These are phyloP conservation scores for Macroglossus sobrinus DNA, from an alignment of 2,113 vertebrate genomes.

Conservation along the genomic window DNA sequence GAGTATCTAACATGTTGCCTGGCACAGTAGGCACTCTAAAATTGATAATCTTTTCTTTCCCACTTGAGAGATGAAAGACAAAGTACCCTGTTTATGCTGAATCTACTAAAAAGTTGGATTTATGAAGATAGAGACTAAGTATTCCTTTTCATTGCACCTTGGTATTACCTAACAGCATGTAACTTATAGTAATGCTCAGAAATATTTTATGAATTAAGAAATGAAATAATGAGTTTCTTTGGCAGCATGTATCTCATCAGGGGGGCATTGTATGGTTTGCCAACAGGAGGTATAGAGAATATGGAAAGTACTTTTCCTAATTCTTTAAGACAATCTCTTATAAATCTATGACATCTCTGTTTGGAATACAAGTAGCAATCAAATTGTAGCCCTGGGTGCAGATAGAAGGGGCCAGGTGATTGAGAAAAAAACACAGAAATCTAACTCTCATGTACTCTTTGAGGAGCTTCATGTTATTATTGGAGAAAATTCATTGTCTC, in stretches of 20 bases:
- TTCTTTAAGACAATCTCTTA: not conserved
- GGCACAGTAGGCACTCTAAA: not conserved
- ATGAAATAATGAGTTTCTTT: not conserved
- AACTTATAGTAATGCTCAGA: not conserved
- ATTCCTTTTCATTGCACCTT: not conserved
- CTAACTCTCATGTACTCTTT: not conserved
- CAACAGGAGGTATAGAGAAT: not conserved
- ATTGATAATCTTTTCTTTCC: not conserved
- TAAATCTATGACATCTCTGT: not conserved
- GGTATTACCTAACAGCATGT: not conserved
- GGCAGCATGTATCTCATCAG: not conserved
- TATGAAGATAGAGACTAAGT: not conserved
- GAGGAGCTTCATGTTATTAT: not conserved
- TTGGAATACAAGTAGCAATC: not conserved
- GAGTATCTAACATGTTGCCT: not conserved
- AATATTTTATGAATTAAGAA: conserved; percentile 21
- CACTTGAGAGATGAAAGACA: not conserved
- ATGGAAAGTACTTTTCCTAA: not conserved
- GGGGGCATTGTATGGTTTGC: not conserved
- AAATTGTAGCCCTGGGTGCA: not conserved
- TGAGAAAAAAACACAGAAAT: not conserved
- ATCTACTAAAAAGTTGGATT: not conserved
- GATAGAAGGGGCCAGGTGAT: not conserved
- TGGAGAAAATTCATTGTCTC: not conserved
- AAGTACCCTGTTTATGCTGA: not conserved